Base-by-base conservation (phyloP, 2,113 vertebrate species). In the Parotia lawesii region DNA sequence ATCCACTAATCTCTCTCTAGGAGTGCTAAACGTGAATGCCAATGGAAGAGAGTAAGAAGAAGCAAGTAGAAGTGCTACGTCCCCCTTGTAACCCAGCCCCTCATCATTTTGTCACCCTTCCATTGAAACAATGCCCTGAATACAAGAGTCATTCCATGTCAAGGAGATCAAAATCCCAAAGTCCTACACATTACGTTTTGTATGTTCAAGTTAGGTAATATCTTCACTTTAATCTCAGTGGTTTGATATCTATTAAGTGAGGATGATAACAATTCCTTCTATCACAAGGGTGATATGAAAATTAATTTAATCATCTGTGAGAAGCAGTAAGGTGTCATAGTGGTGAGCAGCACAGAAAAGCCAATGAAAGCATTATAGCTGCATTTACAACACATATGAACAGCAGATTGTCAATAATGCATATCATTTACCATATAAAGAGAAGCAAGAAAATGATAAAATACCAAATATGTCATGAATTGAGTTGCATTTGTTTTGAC, bases 131-230 rank as follows among this genome's bases (percentile, higher is more conserved):
- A 7, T 50, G 12, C 7, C 70, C 28, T 85, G 38, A 64, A 89
- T n/a, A 54, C 11, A 33, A 11, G 23, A 60, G 11, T 67, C 8
- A 61, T 40, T 62, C 19, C 50, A 33, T 5, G 19, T 40, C 29
- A 87, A 56, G 40, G 4, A 76, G 10, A 57, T n/a, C 0, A 87
- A 79, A 90, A 12, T 1, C 0, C 0, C 1, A 0, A 75, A 72
- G 22, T 40, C 14, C 29, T 57, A 56, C 37, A 24, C 16, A 69
- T 6, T 2, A 1, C 1, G 24, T 64, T 80, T 69, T 65, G 11
- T 14, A 31, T 51, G 38, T 23, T 69, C 13, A 35, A 44, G 20
- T 50, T 74, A 85, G 27, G 23, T 27, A 87, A 87, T 20, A 42
- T 5, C 71, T 69, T 53, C 40, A 42, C 8, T 83, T 77, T 67